Evolutionary conservation across 2,888 invertebrate genomes (phyloP).

Genomic region (Odiellus spinosus): DNA sequence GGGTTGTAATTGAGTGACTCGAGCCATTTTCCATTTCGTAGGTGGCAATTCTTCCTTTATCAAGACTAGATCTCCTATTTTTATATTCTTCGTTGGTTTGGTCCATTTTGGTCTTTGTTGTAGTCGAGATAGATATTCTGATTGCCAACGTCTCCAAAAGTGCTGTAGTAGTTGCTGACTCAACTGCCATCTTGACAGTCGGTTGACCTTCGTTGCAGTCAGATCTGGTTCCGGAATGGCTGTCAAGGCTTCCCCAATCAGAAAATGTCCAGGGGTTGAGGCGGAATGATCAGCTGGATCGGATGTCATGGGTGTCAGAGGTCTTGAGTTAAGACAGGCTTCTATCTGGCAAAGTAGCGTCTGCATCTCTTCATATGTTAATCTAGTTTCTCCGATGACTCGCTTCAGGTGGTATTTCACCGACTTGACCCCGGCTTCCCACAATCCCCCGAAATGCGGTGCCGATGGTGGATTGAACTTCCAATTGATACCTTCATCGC

Average conservation of each 20-base stretch:
- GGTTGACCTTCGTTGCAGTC: constrained; percentile 10
- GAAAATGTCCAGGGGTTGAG: constrained; percentile 24
- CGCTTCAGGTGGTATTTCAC: constrained; percentile 14
- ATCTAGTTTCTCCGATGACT: constrained; percentile 19
- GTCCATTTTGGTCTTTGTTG: constrained; percentile 18
- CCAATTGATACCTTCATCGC: constrained; percentile 15
- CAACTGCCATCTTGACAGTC: constrained; percentile 22
- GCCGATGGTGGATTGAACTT: constrained; percentile 17
- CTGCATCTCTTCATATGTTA: constrained; percentile 25
- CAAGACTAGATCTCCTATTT: constrained; percentile 13
- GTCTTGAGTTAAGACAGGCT: constrained; percentile 23
- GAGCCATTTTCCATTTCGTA: neutral
- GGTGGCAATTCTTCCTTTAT: constrained; percentile 4
- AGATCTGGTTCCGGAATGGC: constrained; percentile 21
- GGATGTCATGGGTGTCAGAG: constrained; percentile 21
- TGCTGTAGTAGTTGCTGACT: too few relatives aligned
- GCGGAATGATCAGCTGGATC: constrained; percentile 20
- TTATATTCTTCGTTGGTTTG: constrained; percentile 7
- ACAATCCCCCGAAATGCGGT: constrained; percentile 16
- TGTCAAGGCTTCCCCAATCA: constrained; percentile 21
- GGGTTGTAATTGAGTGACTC: neutral
- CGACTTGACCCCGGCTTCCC: constrained; percentile 16
- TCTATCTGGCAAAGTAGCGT: constrained; percentile 24
- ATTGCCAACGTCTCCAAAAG: constrained; percentile 17
- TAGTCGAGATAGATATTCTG: constrained; percentile 22